Percentiles rank a stretch among this genome's conserved stretches.
Evolutionary conservation across 2,888 invertebrate species (phyloP).

Genomic region (Nemapogon koenigi): DNA sequence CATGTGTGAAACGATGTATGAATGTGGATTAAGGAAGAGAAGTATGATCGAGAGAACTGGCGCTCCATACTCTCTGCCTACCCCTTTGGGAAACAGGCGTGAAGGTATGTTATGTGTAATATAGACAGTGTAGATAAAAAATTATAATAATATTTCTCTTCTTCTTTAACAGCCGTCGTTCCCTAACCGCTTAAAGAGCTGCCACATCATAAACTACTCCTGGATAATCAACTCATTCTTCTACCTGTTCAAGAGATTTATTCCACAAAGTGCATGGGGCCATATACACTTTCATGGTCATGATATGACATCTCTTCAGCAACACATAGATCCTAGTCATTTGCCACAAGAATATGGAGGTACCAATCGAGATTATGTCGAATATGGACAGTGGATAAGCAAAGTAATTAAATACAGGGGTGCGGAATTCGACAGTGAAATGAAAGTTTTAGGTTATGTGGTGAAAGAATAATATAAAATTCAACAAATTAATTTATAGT

Average conservation of each 20-base stretch:
- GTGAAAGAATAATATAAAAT: constrained; percentile 51
- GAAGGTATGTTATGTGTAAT: too few relatives aligned
- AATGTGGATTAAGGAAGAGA: too few relatives aligned
- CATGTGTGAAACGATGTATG: too few relatives aligned
- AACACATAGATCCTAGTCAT: constrained; percentile 32
- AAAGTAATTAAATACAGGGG: constrained; percentile 57
- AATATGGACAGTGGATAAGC: constrained; percentile 61
- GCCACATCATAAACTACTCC: constrained; percentile 80
- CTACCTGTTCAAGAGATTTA: constrained; percentile 76
- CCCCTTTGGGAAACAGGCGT: too few relatives aligned
- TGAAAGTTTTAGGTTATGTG: constrained; percentile 69
- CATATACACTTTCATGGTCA: constrained; percentile 44
- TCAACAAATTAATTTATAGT: too few relatives aligned
- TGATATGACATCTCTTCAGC: constrained; percentile 43
- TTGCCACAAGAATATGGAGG: constrained; percentile 43
- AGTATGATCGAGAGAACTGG: too few relatives aligned
- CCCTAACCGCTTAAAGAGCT: constrained; percentile 69
- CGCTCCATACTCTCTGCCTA: too few relatives aligned
- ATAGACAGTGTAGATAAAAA: background rate
- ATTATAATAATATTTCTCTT: background rate
- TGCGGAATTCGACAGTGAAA: constrained; percentile 64
- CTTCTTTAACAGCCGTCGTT: constrained; percentile 63
- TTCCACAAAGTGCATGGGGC: constrained; percentile 68
- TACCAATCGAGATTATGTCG: constrained; percentile 62
- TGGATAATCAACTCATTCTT: constrained; percentile 80